Percentiles rank a stretch among this genome's conserved stretches.
These are phyloP conservation scores for Xiphorhynchus erythropygius DNA, from an alignment of 2,797 vertebrate species.

Conservation along the genomic window DNA sequence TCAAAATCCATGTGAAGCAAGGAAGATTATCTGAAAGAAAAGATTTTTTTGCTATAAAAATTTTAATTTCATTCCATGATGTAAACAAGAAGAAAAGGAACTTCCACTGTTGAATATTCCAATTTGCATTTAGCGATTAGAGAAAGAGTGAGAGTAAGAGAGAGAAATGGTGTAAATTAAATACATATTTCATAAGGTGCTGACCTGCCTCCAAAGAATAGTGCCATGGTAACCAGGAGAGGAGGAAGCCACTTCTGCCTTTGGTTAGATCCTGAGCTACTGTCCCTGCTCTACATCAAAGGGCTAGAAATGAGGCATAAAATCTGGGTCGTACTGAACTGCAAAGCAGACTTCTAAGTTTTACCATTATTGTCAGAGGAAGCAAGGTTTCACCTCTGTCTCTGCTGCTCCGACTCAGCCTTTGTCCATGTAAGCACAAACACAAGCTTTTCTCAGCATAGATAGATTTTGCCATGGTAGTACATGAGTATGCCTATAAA, in stretches of 20 bases:
- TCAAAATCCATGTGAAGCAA: not conserved
- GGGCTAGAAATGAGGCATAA: not conserved
- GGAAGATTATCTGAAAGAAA: not conserved
- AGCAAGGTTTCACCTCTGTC: not conserved
- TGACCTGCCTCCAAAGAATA: not conserved
- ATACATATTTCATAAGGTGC: not conserved
- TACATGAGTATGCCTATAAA: not conserved
- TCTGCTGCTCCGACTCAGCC: not conserved
- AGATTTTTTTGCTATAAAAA: not conserved
- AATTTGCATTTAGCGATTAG: not conserved
- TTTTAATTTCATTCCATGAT: not conserved
- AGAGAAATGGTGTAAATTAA: not conserved
- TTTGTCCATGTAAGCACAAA: not conserved
- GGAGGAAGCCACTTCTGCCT: not conserved
- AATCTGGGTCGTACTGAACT: not conserved
- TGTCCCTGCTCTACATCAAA: not conserved
- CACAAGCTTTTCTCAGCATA: not conserved
- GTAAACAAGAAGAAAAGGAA: not conserved
- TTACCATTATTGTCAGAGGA: not conserved
- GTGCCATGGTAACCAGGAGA: not conserved
- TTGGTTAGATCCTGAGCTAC: not conserved
- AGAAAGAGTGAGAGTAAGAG: not conserved
- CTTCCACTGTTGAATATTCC: not conserved
- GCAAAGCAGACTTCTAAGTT: not conserved
- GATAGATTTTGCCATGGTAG: not conserved